Evolutionary conservation across 2,888 invertebrate genomes (phyloP).

Genomic region (Diarsia rubi): DNA sequence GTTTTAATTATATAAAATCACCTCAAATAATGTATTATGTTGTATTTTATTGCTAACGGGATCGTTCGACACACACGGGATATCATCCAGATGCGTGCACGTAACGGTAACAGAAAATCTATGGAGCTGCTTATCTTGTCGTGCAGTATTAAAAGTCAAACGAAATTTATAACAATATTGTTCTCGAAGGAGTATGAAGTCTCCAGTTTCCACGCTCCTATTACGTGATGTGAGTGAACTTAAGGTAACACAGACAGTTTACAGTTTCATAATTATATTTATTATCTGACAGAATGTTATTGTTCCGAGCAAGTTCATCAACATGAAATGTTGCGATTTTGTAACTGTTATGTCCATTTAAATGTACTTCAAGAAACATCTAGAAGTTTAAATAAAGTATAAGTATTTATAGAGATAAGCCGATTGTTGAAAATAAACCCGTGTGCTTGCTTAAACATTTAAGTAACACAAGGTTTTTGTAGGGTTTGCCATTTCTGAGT

Average conservation of each 20-base stretch:
- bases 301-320: slow-evolving; percentile 15
- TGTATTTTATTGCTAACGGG: background rate
- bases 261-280: slow-evolving; percentile 31
- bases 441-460: no score
- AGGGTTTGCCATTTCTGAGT: background rate
- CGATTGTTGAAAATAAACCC: background rate
- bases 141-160: slow-evolving; percentile 29
- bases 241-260: background rate
- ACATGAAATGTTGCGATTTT: slow-evolving; percentile 9
- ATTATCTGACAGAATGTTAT: background rate
- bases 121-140: slow-evolving; percentile 21
- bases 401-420: background rate
- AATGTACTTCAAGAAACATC: background rate
- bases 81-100: slow-evolving; percentile 10
- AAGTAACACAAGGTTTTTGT: background rate
- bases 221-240: slow-evolving; percentile 19
- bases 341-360: background rate
- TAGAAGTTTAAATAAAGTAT: background rate
- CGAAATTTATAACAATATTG: slow-evolving; percentile 41
- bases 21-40: background rate
- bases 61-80: background rate
- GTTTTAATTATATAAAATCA: background rate
- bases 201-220: slow-evolving; percentile 47
- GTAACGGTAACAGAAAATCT: slow-evolving; percentile 36
- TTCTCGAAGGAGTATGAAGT: slow-evolving; percentile 15